Base-by-base conservation (phyloP, 1,140 invertebrate genomes). In the Drosophila sulfurigaster region DNA sequence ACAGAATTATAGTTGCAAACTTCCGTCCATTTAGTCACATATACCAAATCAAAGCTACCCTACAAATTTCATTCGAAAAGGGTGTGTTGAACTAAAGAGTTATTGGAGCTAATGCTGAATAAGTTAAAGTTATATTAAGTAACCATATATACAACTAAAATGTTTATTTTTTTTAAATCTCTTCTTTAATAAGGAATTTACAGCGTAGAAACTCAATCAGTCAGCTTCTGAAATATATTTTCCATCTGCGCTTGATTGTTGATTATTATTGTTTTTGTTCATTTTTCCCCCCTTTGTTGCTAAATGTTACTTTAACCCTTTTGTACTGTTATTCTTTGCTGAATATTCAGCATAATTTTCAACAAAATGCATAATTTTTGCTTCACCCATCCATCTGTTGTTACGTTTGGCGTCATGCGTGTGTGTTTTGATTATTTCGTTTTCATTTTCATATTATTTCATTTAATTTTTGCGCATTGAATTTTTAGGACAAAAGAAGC, bases 361-460 rank as follows among this genome's bases (percentile, higher is more conserved):
- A 20, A 20, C 13, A 2, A 32, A 46, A 46, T 15, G n/a, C 15
- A 68, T 68, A 38, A 68, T 60, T 68, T 51, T n/a, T 25, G 52
- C 8, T 3, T 15, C n/a, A 13, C 7, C 46, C 13, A 52, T 62
- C 15, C 43, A 49, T 48, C 43, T 49, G 41, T 5, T 15, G 5
- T 0, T 28, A 30, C 32, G 5, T 30, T 38, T 10, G 7, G n/a
- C 20, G 2, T n/a, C 1, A 4, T 28, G 13, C 46, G 46, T 13
- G 8, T 68, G 20, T 75, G 49, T 63, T 58, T 63, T 56, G 43
- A 45, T 49, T 68, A 57, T 54, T 58, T 35, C 10, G 69, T 69
- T 64, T 64, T 60, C 48, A 25, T 54, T 59, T 64, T 60, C 48
- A 25, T 54, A 69, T 75, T 75, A 75, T 78, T 78, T 51, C 56